Evolutionary conservation across 2,888 invertebrate genomes (phyloP).

Genomic region (Meiosimyza decipiens): DNA sequence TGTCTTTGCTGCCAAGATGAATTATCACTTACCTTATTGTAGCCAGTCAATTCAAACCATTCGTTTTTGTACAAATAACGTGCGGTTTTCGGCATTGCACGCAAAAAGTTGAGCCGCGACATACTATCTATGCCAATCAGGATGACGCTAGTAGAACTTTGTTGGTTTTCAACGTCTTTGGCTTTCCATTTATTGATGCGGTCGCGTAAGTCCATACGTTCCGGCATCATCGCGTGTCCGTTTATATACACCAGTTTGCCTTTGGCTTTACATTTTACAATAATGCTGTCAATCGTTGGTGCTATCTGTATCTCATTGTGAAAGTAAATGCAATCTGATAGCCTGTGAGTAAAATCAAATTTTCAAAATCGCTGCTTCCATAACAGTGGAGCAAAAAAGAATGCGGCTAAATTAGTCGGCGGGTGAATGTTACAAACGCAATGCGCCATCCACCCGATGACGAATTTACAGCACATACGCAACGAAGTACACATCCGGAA

Average conservation of each 20-base stretch:
- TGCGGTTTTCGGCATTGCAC: constrained; percentile 78
- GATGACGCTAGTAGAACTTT: constrained; percentile 71
- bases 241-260: constrained; percentile 60
- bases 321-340: constrained; percentile 68
- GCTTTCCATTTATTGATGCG: constrained; percentile 59
- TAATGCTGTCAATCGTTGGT: constrained; percentile 66
- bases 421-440: no score
- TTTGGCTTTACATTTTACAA: constrained; percentile 68
- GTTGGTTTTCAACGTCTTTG: constrained; percentile 35
- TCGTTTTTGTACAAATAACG: constrained; percentile 73
- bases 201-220: constrained; percentile 69
- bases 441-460: no score
- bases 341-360: constrained; percentile 38
- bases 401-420: no score
- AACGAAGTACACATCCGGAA: no score
- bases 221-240: constrained; percentile 71
- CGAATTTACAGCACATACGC: no score
- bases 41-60: constrained; percentile 79
- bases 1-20: no score
- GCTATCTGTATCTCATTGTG: constrained; percentile 59
- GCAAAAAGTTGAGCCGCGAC: constrained; percentile 79
- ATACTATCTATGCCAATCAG: constrained; percentile 86
- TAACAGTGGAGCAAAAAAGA: no score
- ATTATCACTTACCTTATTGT: constrained; percentile 69
- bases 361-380: not conserved